A percentile compares a stretch with the other conserved stretches of the same genome.
Evolutionary conservation across 2,888 invertebrate species (phyloP).

Genomic region (Fragum sueziense): DNA sequence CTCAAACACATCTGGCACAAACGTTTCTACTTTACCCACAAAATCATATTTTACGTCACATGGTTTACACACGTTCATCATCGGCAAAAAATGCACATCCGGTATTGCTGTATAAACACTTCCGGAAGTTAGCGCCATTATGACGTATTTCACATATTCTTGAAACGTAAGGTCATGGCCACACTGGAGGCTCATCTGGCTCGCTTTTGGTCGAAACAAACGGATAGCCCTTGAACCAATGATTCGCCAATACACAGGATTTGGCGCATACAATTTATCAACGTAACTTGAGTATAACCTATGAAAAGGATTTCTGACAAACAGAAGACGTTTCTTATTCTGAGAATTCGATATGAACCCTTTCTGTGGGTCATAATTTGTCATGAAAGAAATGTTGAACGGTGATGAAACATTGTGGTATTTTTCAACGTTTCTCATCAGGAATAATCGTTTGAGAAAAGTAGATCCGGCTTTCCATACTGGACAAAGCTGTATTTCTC

Average conservation of each 20-base stretch:
- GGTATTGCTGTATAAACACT: not conserved
- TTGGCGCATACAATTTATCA: constrained; percentile 68
- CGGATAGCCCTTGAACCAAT: constrained; percentile 53
- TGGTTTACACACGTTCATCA: constrained; percentile 37
- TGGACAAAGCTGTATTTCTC: constrained; percentile 19
- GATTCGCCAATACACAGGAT: constrained; percentile 63
- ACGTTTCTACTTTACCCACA: constrained; percentile 49
- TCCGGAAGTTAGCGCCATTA: constrained; percentile 17
- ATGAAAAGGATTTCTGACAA: constrained; percentile 65
- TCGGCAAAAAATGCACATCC: constrained; percentile 33
- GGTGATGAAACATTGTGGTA: constrained; percentile 18
- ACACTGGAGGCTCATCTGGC: constrained; percentile 38
- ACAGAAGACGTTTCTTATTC: constrained; percentile 31
- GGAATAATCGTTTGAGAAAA: constrained; percentile 38
- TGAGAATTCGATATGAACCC: constrained; percentile 6
- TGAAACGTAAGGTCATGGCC: constrained; percentile 68
- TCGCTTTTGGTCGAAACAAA: constrained; percentile 33
- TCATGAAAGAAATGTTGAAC: constrained; percentile 8
- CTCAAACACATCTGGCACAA: constrained; percentile 31
- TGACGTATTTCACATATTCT: constrained; percentile 64
- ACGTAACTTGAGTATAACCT: constrained; percentile 65
- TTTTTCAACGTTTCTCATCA: constrained; percentile 24
- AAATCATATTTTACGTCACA: constrained; percentile 39
- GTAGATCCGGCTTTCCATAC: constrained; percentile 51
- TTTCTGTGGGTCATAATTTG: not conserved